Evolutionary conservation across 2,797 vertebrate species (phyloP).

Genomic region (Neosalanx taihuensis): DNA sequence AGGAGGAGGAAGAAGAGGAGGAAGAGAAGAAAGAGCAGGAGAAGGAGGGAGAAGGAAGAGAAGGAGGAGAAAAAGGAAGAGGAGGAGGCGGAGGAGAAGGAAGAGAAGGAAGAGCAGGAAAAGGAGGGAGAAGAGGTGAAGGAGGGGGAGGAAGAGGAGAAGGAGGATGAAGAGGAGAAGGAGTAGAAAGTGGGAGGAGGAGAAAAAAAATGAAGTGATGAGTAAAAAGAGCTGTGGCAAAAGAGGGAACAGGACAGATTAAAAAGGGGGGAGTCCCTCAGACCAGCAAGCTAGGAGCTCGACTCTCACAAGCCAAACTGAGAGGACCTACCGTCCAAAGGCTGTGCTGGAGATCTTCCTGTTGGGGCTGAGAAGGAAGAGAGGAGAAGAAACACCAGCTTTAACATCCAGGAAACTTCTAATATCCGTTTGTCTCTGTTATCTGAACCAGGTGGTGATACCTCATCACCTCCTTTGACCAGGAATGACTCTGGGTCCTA

Average conservation of each 20-base stretch:
- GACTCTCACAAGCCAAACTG: neutral
- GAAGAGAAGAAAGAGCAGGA: neutral
- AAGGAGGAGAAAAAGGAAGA: neutral
- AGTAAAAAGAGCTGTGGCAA: too few relatives aligned
- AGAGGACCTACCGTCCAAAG: slow-evolving; percentile 87
- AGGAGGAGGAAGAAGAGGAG: neutral
- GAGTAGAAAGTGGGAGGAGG: too few relatives aligned
- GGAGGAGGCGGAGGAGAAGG: neutral
- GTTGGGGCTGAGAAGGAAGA: slow-evolving; percentile 80
- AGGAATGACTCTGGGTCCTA: neutral
- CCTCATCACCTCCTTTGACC: too few relatives aligned
- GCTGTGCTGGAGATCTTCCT: slow-evolving; percentile 96
- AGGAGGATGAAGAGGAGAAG: too few relatives aligned
- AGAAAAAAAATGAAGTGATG: too few relatives aligned
- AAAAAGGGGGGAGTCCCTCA: too few relatives aligned
- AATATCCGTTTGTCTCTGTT: too few relatives aligned
- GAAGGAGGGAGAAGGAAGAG: neutral
- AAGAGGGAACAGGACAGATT: neutral
- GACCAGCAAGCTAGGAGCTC: neutral
- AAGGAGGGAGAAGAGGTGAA: neutral
- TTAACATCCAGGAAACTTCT: neutral
- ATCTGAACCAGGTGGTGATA: too few relatives aligned
- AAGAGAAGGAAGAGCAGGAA: neutral
- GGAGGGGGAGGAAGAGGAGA: too few relatives aligned
- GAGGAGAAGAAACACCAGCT: slow-evolving; percentile 24